Conservation (phyloP, 2,888 invertebrate genomes). For the Epistrophe eligans region DNA sequence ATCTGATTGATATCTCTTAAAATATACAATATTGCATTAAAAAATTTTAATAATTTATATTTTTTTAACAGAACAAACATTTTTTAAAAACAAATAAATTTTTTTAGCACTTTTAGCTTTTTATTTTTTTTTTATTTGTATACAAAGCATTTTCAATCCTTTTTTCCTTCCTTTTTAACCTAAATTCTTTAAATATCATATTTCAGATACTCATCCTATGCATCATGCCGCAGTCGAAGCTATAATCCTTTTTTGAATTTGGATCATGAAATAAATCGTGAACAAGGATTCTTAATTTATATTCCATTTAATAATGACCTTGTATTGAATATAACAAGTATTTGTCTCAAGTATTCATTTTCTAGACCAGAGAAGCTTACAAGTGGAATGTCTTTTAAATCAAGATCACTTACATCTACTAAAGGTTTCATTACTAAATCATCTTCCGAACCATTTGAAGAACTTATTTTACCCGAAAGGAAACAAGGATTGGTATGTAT, state of each 20-base stretch:
- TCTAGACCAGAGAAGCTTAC: conserved; percentile 82
- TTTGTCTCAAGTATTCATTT: conserved; percentile 81
- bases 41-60: no score
- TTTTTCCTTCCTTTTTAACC: no score
- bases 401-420: conserved; percentile 82
- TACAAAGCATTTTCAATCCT: no score
- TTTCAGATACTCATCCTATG: conserved; percentile 85
- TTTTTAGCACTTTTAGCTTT: no score
- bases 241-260: conserved; percentile 88
- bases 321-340: conserved; percentile 80
- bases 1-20: no score
- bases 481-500: conserved; percentile 81
- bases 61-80: no score
- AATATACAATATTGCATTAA: no score
- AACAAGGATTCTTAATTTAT: conserved; percentile 88
- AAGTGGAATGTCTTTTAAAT: conserved; percentile 83
- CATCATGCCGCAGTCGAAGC: conserved; percentile 83
- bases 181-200: no score
- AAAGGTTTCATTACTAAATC: conserved; percentile 82
- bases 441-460: conserved; percentile 80
- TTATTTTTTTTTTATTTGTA: no score
- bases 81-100: no score
- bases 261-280: conserved; percentile 88
- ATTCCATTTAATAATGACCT: conserved; percentile 86
- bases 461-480: conserved; percentile 81